These are phyloP conservation scores for Cygnus atratus DNA, from an alignment of 2,113 vertebrate species.

Conservation along the genomic window DNA sequence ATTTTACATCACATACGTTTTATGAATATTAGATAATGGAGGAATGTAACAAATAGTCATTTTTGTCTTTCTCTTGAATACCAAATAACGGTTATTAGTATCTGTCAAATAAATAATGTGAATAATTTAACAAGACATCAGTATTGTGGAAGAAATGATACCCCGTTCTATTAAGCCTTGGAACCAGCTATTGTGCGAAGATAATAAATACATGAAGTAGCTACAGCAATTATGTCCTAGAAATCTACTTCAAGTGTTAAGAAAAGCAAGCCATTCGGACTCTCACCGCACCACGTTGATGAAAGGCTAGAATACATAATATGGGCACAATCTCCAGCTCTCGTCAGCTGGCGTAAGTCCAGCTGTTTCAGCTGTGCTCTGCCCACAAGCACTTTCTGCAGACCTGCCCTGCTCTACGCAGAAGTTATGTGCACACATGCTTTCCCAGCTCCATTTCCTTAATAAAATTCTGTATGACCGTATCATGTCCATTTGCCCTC, in stretches of 20 bases:
- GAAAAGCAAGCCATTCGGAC: not conserved
- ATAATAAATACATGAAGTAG: slow-evolving; percentile 41
- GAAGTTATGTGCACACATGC: not conserved
- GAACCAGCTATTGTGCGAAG: slow-evolving; percentile 32
- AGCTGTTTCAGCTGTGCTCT: not conserved
- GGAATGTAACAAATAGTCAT: slow-evolving; percentile 41
- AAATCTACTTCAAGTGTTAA: slow-evolving; percentile 25
- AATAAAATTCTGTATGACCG: not conserved
- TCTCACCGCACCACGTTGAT: accelerated
- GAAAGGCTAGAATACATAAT: not conserved
- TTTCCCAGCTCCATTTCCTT: not conserved
- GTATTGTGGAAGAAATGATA: slow-evolving; percentile 49
- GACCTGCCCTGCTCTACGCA: not conserved
- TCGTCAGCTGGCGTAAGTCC: not conserved
- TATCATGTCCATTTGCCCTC: not conserved
- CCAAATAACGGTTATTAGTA: slow-evolving; percentile 49
- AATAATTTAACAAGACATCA: slow-evolving; percentile 51
- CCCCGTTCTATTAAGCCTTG: slow-evolving; percentile 29
- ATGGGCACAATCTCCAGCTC: not conserved
- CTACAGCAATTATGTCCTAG: slow-evolving; percentile 29
- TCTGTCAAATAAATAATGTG: slow-evolving; percentile 64
- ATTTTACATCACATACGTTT: not conserved
- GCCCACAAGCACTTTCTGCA: not conserved
- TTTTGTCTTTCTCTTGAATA: slow-evolving; percentile 49
- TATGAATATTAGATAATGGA: slow-evolving; percentile 61